Evolutionary conservation across 1,140 invertebrate genomes (phyloP).

Genomic region (Pristionchus pacificus): DNA sequence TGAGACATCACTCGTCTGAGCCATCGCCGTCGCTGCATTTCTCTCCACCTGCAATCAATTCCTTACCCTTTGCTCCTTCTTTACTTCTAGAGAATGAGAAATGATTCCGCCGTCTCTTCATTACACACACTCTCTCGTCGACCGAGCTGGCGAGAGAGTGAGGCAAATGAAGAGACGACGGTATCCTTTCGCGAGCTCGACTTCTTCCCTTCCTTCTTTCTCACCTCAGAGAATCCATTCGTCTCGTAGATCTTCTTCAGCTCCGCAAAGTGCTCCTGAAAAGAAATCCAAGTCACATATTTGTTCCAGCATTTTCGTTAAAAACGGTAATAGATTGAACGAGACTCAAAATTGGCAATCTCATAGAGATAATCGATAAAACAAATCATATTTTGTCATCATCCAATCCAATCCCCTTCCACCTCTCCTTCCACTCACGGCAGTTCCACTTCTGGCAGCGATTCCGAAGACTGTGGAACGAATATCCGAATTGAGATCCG

Average conservation of each 20-base stretch:
- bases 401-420: too few relatives aligned
- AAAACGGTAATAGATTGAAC: background rate
- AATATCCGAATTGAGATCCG: slow-evolving; percentile 78
- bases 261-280: slow-evolving; percentile 68
- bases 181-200: too few relatives aligned
- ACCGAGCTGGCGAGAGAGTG: background rate
- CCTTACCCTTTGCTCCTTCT: too few relatives aligned
- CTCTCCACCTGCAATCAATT: slow-evolving; percentile 57
- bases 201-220: too few relatives aligned
- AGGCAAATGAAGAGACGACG: too few relatives aligned
- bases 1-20: slow-evolving; percentile 69
- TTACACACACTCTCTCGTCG: background rate
- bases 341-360: background rate
- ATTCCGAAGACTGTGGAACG: slow-evolving; percentile 72
- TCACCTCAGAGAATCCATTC: slow-evolving; percentile 67
- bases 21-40: slow-evolving; percentile 76
- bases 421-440: too few relatives aligned
- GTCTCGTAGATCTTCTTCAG: slow-evolving; percentile 78
- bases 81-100: too few relatives aligned
- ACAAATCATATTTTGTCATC: too few relatives aligned
- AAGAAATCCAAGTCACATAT: too few relatives aligned
- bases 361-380: too few relatives aligned
- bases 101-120: too few relatives aligned
- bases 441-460: slow-evolving; percentile 70
- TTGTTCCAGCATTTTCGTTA: too few relatives aligned